Evolutionary conservation across 2,888 invertebrate species (phyloP), one percentile per base, ranked within the genome.

Genomic region (Ephialtes manifestator): DNA sequence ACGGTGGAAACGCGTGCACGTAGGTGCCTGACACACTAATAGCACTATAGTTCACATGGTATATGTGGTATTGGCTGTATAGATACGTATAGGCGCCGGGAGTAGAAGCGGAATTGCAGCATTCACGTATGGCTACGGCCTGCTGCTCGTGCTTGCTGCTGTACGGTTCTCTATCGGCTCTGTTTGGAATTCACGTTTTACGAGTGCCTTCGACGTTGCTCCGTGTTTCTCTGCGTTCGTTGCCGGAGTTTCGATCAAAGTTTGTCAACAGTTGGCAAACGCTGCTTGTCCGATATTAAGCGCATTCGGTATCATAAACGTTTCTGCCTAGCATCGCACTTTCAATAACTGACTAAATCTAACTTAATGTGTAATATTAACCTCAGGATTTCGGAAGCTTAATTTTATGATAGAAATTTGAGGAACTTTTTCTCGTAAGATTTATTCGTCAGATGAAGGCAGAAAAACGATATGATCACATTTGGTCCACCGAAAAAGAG

Each of bases 261-360:
- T 79, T 83, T 75, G 83, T 83, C 79, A 83, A 83, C 83, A 79
- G 79, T 75, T 63, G 75, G 35, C 39, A 39, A 35, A 48, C 39
- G 18, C 28, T 18, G 51, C 60, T 51, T 46, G 39, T 60, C 58
- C 67, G 35, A n/a, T 74, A 55, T 55, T 72, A 15, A 20, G 10
- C 43, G 65, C 35, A 20, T 11, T 20, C 20, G 48, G 24, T 18
- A 24, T 81, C 51, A 43, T 51, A 20, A 11, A 51, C 58, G 60
- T 53, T 79, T 68, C 68, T 53, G 51, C 35, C 2, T 35, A 15
- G 35, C 60, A 35, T 51, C n/a, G 31, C 20, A 39, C 1, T 65
- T 39, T 39, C 18, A 18, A 65, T 65, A 39, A 43, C 39, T 8
- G 35, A 63, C 35, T 15, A 63, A 55, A 8, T 4, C 4, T 10